A percentile compares a stretch with the other conserved stretches of the same genome.
Evolutionary conservation across 2,113 vertebrate species (phyloP).

Genomic region (Colinus virginianus): DNA sequence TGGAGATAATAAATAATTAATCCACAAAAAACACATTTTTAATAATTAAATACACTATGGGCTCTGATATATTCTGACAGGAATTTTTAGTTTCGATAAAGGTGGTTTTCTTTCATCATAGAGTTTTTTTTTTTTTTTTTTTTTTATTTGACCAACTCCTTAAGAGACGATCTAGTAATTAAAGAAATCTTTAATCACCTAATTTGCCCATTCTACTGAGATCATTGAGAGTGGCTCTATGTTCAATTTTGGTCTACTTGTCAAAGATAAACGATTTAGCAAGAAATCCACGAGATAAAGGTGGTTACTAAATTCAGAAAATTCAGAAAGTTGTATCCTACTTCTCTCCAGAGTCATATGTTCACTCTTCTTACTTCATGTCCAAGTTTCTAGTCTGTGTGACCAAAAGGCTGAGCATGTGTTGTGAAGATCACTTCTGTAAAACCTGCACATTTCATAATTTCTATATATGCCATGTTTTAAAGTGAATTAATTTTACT

Average conservation of each 20-base stretch:
- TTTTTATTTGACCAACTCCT: neutral
- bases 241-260: neutral
- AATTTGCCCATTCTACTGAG: neutral
- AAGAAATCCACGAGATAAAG: neutral
- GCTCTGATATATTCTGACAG: neutral
- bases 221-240: neutral
- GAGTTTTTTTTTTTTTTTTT: neutral
- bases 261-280: neutral
- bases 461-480: neutral
- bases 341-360: neutral
- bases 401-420: neutral
- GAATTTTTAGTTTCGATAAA: rapidly evolving
- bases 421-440: neutral
- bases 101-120: neutral
- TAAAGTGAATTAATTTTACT: neutral
- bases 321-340: neutral
- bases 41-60: neutral
- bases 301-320: neutral
- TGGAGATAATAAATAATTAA: neutral
- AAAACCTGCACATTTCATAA: neutral
- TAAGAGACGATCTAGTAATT: neutral
- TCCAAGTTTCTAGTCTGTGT: neutral
- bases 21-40: neutral
- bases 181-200: neutral
- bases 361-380: neutral